phyloP scores from a whole-genome alignment of 2,113 vertebrate genomes.

The Gallinago media region DNA sequence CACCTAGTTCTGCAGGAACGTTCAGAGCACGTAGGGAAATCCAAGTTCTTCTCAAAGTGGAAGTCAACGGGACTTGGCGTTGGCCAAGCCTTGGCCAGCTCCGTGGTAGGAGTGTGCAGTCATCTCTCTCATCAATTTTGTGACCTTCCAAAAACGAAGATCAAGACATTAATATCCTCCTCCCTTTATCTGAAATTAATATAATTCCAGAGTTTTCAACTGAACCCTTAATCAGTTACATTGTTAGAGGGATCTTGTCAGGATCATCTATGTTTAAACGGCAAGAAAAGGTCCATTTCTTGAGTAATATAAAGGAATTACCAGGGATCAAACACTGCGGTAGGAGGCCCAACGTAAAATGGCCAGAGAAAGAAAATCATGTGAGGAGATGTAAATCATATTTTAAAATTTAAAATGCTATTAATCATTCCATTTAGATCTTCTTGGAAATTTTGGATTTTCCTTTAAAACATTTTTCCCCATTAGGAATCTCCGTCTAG shows the following conservation, averaged over 20 bases:
- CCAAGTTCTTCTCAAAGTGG: background rate
- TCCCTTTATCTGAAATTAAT: background rate
- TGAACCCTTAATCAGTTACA: background rate
- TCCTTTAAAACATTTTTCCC: background rate
- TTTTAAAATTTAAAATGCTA: background rate
- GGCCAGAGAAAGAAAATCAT: background rate
- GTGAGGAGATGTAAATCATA: background rate
- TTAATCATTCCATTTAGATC: background rate
- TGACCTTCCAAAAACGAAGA: background rate
- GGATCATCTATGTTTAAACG: background rate
- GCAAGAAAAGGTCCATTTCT: background rate
- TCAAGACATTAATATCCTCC: background rate
- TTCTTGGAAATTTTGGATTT: background rate
- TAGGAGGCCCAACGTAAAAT: background rate
- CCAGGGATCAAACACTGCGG: background rate
- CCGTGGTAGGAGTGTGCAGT: background rate
- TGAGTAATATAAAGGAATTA: background rate
- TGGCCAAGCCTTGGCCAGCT: background rate
- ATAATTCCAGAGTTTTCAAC: background rate
- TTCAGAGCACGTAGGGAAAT: rapidly evolving
- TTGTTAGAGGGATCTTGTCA: background rate
- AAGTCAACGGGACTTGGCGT: rapidly evolving
- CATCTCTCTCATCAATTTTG: background rate
- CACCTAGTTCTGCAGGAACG: background rate
- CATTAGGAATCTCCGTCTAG: background rate